phyloP scores from a whole-genome alignment of 2,888 invertebrate genomes.

The Prenolepis imparis region DNA sequence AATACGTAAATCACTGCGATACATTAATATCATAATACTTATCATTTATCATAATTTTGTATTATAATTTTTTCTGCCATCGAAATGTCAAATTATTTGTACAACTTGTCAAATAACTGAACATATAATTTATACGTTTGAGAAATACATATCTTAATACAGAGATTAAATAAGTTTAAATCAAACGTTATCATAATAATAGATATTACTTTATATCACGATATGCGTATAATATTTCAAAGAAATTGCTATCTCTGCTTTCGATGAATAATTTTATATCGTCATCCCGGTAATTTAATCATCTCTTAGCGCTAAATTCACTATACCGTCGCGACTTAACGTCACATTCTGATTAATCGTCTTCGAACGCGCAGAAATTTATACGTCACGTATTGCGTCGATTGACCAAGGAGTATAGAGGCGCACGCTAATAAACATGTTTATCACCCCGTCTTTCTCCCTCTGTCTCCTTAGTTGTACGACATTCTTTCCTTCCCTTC shows the following conservation, averaged over 20 bases:
- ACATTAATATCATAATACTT: background rate
- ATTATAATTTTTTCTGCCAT: background rate
- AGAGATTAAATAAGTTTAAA: background rate
- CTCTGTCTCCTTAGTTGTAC: slow-evolving; percentile 26
- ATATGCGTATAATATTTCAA: background rate
- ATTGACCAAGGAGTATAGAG: slow-evolving; percentile 49
- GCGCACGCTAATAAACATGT: slow-evolving; percentile 66
- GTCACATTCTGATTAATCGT: slow-evolving; percentile 64
- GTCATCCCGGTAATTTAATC: background rate
- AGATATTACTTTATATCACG: background rate
- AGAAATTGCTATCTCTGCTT: background rate
- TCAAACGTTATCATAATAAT: background rate
- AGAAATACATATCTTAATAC: background rate
- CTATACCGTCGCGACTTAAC: slow-evolving; percentile 8
- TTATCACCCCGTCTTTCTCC: slow-evolving; percentile 61
- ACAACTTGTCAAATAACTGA: background rate
- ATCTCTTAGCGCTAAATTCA: background rate
- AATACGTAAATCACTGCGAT: background rate
- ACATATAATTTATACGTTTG: slow-evolving; percentile 1
- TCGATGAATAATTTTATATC: background rate
- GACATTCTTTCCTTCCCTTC: slow-evolving; percentile 55
- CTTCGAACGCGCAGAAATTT: slow-evolving; percentile 63
- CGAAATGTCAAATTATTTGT: background rate
- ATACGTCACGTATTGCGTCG: slow-evolving; percentile 66
- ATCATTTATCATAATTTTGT: background rate